Evolutionary conservation across 30 jellyfish, hydroid and myxozoan species (phyloP).

Genomic region (Nemopilema nomurai): DNA sequence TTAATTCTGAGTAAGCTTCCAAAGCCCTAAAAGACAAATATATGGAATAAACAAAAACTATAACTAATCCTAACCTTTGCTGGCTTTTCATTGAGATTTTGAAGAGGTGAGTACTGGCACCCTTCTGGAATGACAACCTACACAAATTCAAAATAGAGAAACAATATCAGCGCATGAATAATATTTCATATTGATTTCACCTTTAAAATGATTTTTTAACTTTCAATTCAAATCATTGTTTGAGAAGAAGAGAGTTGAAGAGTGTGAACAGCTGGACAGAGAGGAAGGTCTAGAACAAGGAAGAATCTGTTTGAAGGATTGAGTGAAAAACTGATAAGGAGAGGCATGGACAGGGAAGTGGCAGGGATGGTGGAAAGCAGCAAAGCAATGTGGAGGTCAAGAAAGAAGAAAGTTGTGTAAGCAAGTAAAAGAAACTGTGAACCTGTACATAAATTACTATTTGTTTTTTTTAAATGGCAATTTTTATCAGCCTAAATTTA

Average conservation of each 20-base stretch:
- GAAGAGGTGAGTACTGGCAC: conserved; percentile 71
- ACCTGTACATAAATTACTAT: neutral
- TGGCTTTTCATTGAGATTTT: conserved; percentile 76
- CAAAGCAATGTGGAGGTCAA: neutral
- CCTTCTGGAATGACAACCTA: conserved; percentile 98
- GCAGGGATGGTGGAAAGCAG: neutral
- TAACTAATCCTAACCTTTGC: conserved; percentile 78
- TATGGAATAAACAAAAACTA: neutral
- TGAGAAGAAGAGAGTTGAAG: too few species aligned
- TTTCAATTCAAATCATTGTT: too few species aligned
- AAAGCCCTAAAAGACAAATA: too few species aligned
- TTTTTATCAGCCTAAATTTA: neutral
- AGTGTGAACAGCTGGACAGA: neutral
- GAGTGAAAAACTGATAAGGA: too few species aligned
- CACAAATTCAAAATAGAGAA: neutral
- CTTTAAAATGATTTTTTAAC: too few species aligned
- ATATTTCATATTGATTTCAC: neutral
- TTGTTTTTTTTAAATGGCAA: too few species aligned
- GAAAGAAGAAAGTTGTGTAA: neutral
- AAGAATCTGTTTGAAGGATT: too few species aligned
- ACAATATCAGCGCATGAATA: neutral
- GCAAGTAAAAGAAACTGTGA: too few species aligned
- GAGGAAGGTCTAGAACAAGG: too few species aligned
- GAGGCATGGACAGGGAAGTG: too few species aligned
- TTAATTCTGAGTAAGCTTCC: too few species aligned